Conservation (phyloP, 1,140 invertebrate genomes). For the Cyclina sinensis region DNA sequence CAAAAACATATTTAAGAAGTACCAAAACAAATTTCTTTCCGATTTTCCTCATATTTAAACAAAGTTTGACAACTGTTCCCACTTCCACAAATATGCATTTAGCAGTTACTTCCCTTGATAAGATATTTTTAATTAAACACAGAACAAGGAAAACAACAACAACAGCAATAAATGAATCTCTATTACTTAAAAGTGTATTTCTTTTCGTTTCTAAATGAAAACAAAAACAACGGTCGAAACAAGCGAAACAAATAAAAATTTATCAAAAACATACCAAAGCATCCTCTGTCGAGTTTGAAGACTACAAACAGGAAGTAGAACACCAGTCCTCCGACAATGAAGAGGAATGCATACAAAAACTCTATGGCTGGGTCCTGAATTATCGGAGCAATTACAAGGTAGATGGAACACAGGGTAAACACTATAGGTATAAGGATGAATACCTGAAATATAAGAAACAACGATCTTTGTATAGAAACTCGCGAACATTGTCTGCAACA, state of each 20-base stretch:
- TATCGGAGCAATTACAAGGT: conserved; percentile 92
- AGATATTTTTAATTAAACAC: no score
- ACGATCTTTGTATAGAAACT: no score
- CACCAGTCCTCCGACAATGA: conserved; percentile 90
- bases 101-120: no score
- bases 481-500: no score
- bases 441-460: conserved; percentile 89
- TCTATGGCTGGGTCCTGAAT: conserved; percentile 92
- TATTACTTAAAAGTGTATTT: no score
- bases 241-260: not conserved
- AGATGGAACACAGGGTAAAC: conserved; percentile 91
- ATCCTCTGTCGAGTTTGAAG: conserved; percentile 87
- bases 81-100: no score
- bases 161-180: no score
- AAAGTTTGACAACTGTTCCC: no score
- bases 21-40: not conserved
- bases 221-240: not conserved
- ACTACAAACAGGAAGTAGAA: conserved; percentile 93
- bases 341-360: conserved; percentile 92
- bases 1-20: no score
- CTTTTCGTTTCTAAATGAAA: no score
- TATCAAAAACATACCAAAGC: conserved; percentile 85
- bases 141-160: not conserved
- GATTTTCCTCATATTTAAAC: no score
- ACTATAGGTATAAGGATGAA: conserved; percentile 92